Evolutionary conservation across 2,797 vertebrate genomes (phyloP).

Genomic region (Cyclura pinguis): DNA sequence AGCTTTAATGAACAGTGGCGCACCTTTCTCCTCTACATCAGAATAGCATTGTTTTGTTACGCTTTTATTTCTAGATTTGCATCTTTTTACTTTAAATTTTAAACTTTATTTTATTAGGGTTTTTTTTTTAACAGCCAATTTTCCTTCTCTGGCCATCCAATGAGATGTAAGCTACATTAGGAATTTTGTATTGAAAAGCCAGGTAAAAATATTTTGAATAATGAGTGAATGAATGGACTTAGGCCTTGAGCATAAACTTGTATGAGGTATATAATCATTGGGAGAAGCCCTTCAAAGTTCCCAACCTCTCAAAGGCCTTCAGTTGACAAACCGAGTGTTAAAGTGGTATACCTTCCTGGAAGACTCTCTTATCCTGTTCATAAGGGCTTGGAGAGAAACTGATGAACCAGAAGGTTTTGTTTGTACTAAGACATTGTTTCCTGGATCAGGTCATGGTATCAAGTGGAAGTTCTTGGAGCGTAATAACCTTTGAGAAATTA

Average conservation of each 20-base stretch:
- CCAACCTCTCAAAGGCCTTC: background rate
- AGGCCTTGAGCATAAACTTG: background rate
- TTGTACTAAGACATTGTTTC: conserved; percentile 19
- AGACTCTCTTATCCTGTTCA: conserved; percentile 4
- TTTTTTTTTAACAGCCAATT: background rate
- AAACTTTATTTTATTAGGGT: background rate
- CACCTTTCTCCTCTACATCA: background rate
- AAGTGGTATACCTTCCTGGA: conserved; percentile 33
- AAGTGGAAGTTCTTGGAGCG: conserved; percentile 15
- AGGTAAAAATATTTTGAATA: background rate
- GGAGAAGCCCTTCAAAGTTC: background rate
- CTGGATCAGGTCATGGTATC: conserved; percentile 29
- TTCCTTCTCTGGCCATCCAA: background rate
- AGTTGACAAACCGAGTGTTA: background rate
- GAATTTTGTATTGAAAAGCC: background rate
- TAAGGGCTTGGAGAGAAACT: conserved; percentile 3
- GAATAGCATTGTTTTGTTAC: background rate
- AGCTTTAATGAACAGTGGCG: no score
- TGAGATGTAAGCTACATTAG: background rate
- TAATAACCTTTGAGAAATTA: conserved; percentile 37
- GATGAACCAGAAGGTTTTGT: conserved; percentile 20
- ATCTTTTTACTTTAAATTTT: background rate
- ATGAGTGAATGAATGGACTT: background rate
- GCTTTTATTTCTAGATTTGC: no score
- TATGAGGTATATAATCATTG: background rate